phyloP scores from a whole-genome alignment of 1,140 invertebrate genomes.

The honey bee (Apis mellifera) region Amel_HAv3.1 CM009934.2:9090501-9091000 shows the following conservation, averaged over 20 bases:
- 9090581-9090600: neutral
- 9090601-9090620: conserved; percentile 41
- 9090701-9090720: conserved; percentile 35
- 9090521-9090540: neutral
- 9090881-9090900: conserved; percentile 61
- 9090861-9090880: conserved; percentile 68
- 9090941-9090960: conserved; percentile 69
- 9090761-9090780: conserved; percentile 44
- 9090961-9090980: conserved; percentile 77
- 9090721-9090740: conserved; percentile 17
- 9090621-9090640: conserved; percentile 4
- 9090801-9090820: conserved; percentile 67
- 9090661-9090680: neutral
- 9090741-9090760: conserved; percentile 48
- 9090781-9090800: conserved; percentile 61
- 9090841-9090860: conserved; percentile 44
- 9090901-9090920: conserved; percentile 12
- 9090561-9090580: neutral
- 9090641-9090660: neutral
- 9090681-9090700: conserved; percentile 25
- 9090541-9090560: neutral
- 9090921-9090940: conserved; percentile 64
- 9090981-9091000: conserved; percentile 81
- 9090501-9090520: too few species aligned
- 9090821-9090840: conserved; percentile 67